phyloP scores from a whole-genome alignment of 2,113 vertebrate genomes.

The Anoura caudifer region DNA sequence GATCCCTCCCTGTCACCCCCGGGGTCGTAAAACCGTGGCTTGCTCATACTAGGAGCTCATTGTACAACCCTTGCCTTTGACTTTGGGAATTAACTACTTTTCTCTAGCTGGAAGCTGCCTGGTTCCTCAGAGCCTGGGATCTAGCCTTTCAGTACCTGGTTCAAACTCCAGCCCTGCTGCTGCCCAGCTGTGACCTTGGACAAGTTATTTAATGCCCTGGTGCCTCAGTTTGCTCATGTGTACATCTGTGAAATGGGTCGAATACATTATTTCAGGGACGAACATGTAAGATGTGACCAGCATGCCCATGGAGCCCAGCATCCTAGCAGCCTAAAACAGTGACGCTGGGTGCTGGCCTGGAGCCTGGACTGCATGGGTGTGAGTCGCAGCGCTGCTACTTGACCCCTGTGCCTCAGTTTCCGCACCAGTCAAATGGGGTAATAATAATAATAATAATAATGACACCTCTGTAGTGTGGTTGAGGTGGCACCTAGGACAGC shows the following conservation, averaged over 20 bases:
- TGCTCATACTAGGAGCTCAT: background rate
- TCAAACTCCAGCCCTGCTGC: background rate
- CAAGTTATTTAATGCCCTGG: background rate
- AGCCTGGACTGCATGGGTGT: background rate
- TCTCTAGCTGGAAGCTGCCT: background rate
- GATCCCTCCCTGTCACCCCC: background rate
- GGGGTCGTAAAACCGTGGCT: background rate
- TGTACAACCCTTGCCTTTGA: background rate
- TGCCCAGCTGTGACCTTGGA: background rate
- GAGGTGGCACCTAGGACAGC: background rate
- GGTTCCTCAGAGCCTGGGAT: background rate
- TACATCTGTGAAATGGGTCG: background rate
- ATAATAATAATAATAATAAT: too few species aligned
- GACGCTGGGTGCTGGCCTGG: background rate
- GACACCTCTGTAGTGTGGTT: rapidly evolving
- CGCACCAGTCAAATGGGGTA: too few species aligned
- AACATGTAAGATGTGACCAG: background rate
- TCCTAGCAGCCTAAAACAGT: background rate
- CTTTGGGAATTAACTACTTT: background rate
- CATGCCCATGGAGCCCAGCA: background rate
- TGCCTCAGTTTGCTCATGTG: background rate
- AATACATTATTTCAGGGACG: background rate
- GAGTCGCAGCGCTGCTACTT: background rate
- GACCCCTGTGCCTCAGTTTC: background rate
- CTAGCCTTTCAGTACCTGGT: background rate